Percentiles rank a stretch among this genome's conserved stretches.
Evolutionary conservation across 2,797 vertebrate species (phyloP).

Genomic region (Paguma larvata): DNA sequence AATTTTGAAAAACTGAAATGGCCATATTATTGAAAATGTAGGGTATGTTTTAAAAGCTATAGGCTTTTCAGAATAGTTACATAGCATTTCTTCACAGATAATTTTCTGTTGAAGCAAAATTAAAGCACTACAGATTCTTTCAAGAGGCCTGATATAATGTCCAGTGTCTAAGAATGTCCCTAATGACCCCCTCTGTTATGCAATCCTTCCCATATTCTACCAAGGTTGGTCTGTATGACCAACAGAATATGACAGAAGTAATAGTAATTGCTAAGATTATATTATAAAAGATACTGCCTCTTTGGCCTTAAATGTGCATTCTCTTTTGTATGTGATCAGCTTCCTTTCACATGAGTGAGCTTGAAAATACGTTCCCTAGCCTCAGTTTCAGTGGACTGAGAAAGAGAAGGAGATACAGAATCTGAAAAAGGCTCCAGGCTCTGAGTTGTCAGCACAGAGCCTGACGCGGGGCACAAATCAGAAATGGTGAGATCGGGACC

Average conservation of each 20-base stretch:
- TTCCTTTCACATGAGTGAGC: not conserved
- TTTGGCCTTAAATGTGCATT: not conserved
- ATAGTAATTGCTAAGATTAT: not conserved
- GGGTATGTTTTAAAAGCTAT: not conserved
- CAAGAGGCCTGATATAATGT: not conserved
- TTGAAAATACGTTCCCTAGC: not conserved
- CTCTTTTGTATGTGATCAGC: not conserved
- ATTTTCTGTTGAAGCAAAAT: not conserved
- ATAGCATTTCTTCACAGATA: not conserved
- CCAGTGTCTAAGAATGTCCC: not conserved
- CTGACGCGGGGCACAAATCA: rapidly evolving
- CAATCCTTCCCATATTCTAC: not conserved
- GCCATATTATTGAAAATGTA: not conserved
- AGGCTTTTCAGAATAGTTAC: not conserved
- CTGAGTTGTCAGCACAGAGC: no score
- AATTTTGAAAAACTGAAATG: slow-evolving; percentile 2
- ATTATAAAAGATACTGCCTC: not conserved
- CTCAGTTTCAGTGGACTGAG: not conserved
- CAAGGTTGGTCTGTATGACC: not conserved
- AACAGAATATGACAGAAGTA: not conserved
- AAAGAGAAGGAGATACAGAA: no score
- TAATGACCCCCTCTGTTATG: not conserved
- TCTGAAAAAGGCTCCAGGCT: no score
- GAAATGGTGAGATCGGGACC: no score
- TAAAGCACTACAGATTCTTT: not conserved